Percentiles rank a stretch among this genome's conserved stretches.
Conservation (phyloP, 2,888 invertebrate genomes). For the Eilema griseolum region DNA sequence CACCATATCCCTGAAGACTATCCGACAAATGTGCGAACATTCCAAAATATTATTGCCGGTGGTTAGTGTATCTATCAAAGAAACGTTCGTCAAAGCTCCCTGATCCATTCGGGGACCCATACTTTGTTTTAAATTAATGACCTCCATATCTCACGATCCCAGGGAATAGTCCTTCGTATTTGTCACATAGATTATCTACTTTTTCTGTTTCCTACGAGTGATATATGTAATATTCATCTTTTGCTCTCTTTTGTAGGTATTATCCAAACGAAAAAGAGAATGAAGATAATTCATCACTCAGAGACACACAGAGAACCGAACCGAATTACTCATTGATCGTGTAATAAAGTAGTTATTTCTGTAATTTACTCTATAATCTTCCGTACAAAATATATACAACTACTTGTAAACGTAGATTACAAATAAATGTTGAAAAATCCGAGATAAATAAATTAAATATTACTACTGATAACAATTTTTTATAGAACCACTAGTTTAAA, state of each 20-base stretch:
- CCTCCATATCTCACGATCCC: constrained; percentile 72
- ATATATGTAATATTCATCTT: constrained; percentile 65
- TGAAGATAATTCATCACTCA: constrained; percentile 38
- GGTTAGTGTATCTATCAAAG: constrained; percentile 60
- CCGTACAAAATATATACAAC: no score
- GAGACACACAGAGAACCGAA: constrained; percentile 32
- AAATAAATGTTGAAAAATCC: no score
- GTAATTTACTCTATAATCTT: no score
- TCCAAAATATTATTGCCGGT: constrained; percentile 57
- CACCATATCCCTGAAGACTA: background rate
- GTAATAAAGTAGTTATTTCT: no score
- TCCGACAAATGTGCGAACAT: constrained; percentile 29
- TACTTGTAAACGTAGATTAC: no score
- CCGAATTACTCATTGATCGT: constrained; percentile 28
- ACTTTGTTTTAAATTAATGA: constrained; percentile 79
- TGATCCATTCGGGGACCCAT: constrained; percentile 69
- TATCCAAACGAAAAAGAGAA: constrained; percentile 4
- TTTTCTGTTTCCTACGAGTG: constrained; percentile 70
- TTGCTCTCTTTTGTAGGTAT: constrained; percentile 49
- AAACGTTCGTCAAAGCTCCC: constrained; percentile 65
- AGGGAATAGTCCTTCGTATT: constrained; percentile 74
- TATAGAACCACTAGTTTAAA: no score
- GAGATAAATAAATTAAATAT: constrained; percentile 28
- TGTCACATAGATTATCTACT: constrained; percentile 80
- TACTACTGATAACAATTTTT: no score